Conservation (phyloP, 2,888 invertebrate genomes). For the Eurois occulta region DNA sequence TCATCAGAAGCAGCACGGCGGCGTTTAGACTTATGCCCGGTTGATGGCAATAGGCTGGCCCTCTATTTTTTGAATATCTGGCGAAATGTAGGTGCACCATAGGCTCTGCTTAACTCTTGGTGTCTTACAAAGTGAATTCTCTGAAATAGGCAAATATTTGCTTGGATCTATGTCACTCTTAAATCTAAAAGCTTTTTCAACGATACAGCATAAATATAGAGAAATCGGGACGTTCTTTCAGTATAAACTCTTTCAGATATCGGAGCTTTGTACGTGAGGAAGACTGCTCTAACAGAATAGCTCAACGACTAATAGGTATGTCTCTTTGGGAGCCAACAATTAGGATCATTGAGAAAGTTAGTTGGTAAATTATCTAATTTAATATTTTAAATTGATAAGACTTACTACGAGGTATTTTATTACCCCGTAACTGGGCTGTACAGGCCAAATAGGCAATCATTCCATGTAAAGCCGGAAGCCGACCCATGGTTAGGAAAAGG, state of each 20-base stretch:
- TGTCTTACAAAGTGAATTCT: neutral
- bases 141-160: conserved; percentile 5
- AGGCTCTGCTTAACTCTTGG: neutral
- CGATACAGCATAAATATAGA: neutral
- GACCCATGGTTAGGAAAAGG: no score
- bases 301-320: neutral
- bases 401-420: no score
- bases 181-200: neutral
- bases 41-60: neutral
- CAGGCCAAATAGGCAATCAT: no score
- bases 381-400: no score
- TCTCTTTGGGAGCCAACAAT: neutral
- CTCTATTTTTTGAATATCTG: neutral
- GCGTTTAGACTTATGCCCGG: neutral
- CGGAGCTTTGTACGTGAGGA: neutral
- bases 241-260: neutral
- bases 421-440: no score
- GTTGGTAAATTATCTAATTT: neutral
- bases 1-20: no score
- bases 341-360: neutral
- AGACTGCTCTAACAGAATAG: neutral
- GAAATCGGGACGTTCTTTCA: neutral
- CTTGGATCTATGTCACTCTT: neutral
- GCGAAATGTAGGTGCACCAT: neutral
- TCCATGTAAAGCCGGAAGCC: no score